phyloP scores from a whole-genome alignment of 2,888 invertebrate species.

The Odontocolon sp. region DNA sequence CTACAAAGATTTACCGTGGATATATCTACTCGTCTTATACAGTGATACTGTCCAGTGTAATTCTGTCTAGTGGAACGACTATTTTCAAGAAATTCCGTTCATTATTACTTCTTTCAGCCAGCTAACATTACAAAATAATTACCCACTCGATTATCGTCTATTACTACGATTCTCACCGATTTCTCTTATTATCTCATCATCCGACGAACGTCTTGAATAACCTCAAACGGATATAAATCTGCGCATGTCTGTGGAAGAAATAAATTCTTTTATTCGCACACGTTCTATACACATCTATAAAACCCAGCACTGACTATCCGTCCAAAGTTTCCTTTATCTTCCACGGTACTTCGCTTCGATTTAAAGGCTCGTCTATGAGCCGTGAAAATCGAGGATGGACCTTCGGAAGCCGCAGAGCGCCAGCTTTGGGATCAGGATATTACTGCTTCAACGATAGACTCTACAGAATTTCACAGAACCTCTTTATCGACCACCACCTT shows the following conservation, averaged over 20 bases:
- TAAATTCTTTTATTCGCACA: not conserved
- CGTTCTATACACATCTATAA: not conserved
- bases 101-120: not conserved
- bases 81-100: conserved; percentile 10
- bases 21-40: conserved; percentile 27
- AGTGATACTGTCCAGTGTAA: conserved; percentile 8
- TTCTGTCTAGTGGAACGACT: not conserved
- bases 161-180: conserved; percentile 1
- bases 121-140: conserved; percentile 18
- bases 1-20: not conserved
- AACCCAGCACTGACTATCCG: not conserved
- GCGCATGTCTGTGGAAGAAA: not conserved
- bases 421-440: not conserved
- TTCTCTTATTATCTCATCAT: conserved; percentile 20
- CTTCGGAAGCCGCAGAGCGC: conserved; percentile 17
- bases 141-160: conserved; percentile 5
- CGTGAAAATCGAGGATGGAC: conserved; percentile 70
- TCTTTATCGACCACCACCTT: not conserved
- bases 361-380: conserved; percentile 71
- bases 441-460: not conserved
- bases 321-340: conserved; percentile 14
- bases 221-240: not conserved
- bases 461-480: not conserved
- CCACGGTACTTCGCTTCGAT: conserved; percentile 43
- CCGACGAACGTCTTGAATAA: not conserved